These are phyloP conservation scores for Calidris pugnax DNA, from an alignment of 2,113 vertebrate species.

Conservation along the genomic window DNA sequence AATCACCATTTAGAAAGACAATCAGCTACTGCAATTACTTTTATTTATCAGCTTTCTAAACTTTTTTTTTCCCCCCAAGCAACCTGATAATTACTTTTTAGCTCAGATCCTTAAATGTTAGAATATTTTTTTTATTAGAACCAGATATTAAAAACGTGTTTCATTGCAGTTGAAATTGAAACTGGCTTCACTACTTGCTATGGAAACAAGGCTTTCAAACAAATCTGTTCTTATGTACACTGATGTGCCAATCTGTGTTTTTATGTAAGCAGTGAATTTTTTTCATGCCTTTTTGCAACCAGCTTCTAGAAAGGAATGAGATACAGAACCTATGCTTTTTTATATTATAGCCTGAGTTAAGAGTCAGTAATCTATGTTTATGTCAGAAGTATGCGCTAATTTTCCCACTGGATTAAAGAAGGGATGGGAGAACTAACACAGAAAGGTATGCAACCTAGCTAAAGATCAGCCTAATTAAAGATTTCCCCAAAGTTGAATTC, in stretches of 20 bases:
- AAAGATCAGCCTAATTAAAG: not conserved
- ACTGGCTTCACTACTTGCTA: not conserved
- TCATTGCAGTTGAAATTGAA: not conserved
- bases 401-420: not conserved
- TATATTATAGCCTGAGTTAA: not conserved
- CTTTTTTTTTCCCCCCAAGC: too few relatives aligned
- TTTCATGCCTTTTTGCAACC: not conserved
- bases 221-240: not conserved
- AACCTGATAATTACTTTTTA: not conserved
- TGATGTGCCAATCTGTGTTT: not conserved
- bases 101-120: not conserved
- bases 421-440: not conserved
- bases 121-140: not conserved
- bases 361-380: not conserved
- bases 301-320: not conserved
- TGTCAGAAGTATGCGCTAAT: not conserved
- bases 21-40: not conserved
- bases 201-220: not conserved
- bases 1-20: not conserved
- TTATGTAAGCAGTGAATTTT: not conserved
- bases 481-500: not conserved
- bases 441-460: not conserved
- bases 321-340: not conserved
- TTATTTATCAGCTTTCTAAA: not conserved
- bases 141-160: not conserved